Base-by-base conservation (phyloP, 2,113 vertebrate species). In the Corythornis cristatus region DNA sequence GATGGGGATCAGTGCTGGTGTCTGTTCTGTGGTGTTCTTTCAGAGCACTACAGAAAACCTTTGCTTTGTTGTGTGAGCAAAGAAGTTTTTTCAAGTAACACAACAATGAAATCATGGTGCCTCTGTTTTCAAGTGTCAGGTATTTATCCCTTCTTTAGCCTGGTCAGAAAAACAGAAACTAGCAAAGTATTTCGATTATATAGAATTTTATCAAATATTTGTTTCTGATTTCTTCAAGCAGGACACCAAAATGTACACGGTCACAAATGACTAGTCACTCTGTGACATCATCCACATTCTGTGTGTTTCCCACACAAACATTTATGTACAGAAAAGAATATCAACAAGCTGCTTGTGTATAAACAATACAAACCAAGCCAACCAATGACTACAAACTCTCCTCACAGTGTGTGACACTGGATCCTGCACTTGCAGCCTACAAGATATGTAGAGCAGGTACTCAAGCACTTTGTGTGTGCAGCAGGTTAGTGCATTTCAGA, bases 351-450 rank as follows among this genome's bases (percentile, higher is more conserved):
- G 40, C 57, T 88, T 87, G 29, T 6, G 68, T 75, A 83, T 77
- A 48, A 91, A 86, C 73, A 93, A 72, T 58, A 19, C n/a, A 78
- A 90, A 84, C 33, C 45, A 90, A 89, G 64, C 17, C 77, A 78
- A 64, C 81, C 46, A 85, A 84, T 64, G 1, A 66, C 46, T 74
- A 37, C 45, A 94, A 88, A 83, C 75, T 56, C 12, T 83, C 67
- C 45, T 12, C 61, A 37, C 35, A 76, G 18, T 4, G 37, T 22
- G 53, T n/a, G 45, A 31, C 42, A 25, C 43, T 26, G 31, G 53
- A 72, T 65, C 23, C 6, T 9, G 33, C 60, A 23, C 60, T 58
- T 80, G 67, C 74, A 89, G 35, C 40, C 61, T 26, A 3, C 25
- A 40, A 53, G 29, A 10, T 51, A 28, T 53, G 71, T 45, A 76